These are phyloP conservation scores for Ciconia boyciana DNA, from an alignment of 2,113 vertebrate genomes.

Conservation along the genomic window DNA sequence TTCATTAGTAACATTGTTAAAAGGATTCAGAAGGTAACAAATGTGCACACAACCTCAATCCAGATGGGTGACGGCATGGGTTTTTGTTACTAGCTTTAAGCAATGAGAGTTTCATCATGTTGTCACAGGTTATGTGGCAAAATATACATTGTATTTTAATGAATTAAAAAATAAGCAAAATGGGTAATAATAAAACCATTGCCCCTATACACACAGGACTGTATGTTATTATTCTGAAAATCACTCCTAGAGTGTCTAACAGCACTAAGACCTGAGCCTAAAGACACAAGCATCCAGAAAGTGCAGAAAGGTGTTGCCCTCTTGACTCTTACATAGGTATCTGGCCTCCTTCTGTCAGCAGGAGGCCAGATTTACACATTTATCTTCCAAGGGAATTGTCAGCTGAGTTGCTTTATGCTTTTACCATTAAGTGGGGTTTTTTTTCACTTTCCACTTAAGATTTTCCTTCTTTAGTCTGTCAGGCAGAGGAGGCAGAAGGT, in stretches of 20 bases:
- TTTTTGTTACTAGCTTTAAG: neutral
- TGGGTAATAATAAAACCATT: neutral
- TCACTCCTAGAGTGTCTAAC: neutral
- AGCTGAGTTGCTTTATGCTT: neutral
- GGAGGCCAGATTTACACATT: neutral
- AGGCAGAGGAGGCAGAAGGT: neutral
- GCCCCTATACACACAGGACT: neutral
- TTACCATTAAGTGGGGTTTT: rapidly evolving
- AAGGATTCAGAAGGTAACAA: neutral
- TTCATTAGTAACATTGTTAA: neutral
- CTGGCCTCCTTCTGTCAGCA: neutral
- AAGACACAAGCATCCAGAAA: neutral
- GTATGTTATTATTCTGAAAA: neutral
- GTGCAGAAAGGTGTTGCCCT: neutral
- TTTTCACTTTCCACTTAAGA: neutral
- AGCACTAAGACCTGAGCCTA: neutral
- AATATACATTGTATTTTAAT: neutral
- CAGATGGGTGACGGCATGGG: neutral
- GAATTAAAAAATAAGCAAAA: neutral
- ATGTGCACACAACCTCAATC: neutral
- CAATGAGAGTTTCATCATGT: neutral
- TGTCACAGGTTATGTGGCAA: neutral
- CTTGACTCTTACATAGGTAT: neutral
- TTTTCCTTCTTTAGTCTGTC: neutral
- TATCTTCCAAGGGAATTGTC: neutral